A percentile compares a stretch with the other conserved stretches of the same genome.
These are phyloP conservation scores for Chloropsis hardwickii DNA, from an alignment of 2,113 vertebrate species.

Conservation along the genomic window DNA sequence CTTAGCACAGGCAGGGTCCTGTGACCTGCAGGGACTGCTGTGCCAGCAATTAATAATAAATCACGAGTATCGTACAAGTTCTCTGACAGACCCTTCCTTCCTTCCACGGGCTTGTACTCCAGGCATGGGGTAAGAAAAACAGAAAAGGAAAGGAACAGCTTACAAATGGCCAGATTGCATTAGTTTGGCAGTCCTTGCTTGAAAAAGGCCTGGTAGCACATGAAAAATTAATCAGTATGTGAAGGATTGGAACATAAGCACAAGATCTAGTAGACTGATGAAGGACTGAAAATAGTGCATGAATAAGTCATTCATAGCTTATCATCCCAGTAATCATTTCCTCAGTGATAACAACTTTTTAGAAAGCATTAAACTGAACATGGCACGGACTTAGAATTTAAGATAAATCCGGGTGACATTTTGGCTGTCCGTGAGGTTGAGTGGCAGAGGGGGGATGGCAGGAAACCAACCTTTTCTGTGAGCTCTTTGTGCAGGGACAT, in stretches of 20 bases:
- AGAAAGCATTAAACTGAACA: slow-evolving; percentile 29
- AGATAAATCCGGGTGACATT: background rate
- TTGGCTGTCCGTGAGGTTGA: background rate
- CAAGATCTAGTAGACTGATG: background rate
- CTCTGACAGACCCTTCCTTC: slow-evolving; percentile 62
- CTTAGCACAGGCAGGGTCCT: background rate
- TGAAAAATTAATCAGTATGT: background rate
- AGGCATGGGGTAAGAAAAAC: slow-evolving; percentile 55
- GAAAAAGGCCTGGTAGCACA: slow-evolving; percentile 25
- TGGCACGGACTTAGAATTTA: background rate
- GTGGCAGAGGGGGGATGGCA: background rate
- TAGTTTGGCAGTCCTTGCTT: slow-evolving; percentile 15
- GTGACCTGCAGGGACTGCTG: background rate
- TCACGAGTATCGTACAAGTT: slow-evolving; percentile 31
- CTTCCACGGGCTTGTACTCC: slow-evolving; percentile 30
- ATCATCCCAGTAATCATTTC: slow-evolving; percentile 36
- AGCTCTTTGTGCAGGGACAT: background rate
- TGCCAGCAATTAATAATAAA: slow-evolving; percentile 57
- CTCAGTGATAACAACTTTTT: background rate
- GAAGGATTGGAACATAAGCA: background rate
- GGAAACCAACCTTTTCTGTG: background rate
- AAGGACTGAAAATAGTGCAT: slow-evolving; percentile 8
- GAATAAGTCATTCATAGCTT: slow-evolving; percentile 55
- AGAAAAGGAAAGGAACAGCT: slow-evolving; percentile 42
- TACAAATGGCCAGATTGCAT: background rate